Evolutionary conservation across 2,888 invertebrate species (phyloP).

Genomic region (Cataglyphis albicans): DNA sequence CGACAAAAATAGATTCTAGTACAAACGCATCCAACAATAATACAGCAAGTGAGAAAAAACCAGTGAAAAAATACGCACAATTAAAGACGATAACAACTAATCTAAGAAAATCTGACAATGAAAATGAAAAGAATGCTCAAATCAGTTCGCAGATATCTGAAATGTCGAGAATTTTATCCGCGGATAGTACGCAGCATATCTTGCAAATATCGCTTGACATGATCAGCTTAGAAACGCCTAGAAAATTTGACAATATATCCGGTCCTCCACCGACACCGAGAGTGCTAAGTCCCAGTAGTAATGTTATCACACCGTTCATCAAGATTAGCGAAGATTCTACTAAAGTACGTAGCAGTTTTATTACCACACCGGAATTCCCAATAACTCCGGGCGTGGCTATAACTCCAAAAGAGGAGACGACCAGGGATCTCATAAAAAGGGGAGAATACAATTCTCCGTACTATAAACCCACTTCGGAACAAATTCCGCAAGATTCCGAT

Average conservation of each 20-base stretch:
- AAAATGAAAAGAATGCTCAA: constrained; percentile 39
- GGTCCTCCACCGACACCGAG: constrained; percentile 83
- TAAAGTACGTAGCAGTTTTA: constrained; percentile 76
- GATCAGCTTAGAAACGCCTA: constrained; percentile 81
- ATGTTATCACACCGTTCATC: constrained; percentile 73
- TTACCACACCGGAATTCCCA: constrained; percentile 83
- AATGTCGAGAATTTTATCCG: constrained; percentile 61
- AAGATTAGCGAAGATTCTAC: constrained; percentile 76
- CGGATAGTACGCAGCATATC: constrained; percentile 66
- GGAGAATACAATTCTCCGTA: constrained; percentile 77
- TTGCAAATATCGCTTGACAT: constrained; percentile 72
- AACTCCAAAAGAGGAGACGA: constrained; percentile 79
- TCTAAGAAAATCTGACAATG: constrained; percentile 63
- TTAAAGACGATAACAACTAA: constrained; percentile 79
- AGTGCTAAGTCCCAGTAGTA: constrained; percentile 79
- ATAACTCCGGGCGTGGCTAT: constrained; percentile 81
- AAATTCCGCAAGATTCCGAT: constrained; percentile 31
- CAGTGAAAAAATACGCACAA: constrained; percentile 80
- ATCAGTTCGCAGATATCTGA: constrained; percentile 44
- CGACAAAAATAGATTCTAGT: not conserved
- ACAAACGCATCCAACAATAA: not conserved
- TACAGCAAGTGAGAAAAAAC: constrained; percentile 63
- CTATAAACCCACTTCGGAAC: constrained; percentile 77
- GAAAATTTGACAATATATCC: constrained; percentile 75
- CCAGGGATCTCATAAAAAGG: constrained; percentile 69